Percentiles rank a stretch among this genome's conserved stretches.
Conservation (phyloP, 2,888 invertebrate genomes). For the Eubasilissa splendida region DNA sequence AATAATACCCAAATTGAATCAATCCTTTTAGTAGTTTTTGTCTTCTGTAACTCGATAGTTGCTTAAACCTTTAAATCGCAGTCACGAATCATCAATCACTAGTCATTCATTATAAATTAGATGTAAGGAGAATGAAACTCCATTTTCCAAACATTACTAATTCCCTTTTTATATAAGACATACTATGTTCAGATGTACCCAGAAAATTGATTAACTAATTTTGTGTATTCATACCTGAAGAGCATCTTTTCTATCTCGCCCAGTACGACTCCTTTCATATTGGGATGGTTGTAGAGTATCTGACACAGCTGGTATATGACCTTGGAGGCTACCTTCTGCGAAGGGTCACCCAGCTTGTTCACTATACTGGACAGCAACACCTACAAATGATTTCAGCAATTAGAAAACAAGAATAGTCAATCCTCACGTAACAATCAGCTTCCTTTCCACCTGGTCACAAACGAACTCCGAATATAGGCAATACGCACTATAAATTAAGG, state of each 20-base stretch:
- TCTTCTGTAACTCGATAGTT: too few relatives aligned
- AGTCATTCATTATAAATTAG: too few relatives aligned
- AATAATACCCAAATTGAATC: conserved; percentile 10
- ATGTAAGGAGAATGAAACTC: too few relatives aligned
- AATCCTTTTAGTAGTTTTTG: background rate
- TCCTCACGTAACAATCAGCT: too few relatives aligned
- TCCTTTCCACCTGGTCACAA: too few relatives aligned
- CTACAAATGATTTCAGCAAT: conserved; percentile 62
- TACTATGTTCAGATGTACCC: background rate
- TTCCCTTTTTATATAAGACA: too few relatives aligned
- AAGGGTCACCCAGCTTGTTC: conserved; percentile 97
- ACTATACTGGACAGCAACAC: conserved; percentile 85
- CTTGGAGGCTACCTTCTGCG: conserved; percentile 89
- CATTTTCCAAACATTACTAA: background rate
- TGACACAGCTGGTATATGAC: conserved; percentile 89
- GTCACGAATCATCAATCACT: too few relatives aligned
- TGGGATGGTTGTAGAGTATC: conserved; percentile 87
- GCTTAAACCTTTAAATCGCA: too few relatives aligned
- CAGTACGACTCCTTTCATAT: conserved; percentile 92
- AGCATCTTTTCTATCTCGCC: conserved; percentile 92
- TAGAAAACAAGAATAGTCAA: background rate
- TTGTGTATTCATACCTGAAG: conserved; percentile 72
- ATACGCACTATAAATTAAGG: too few relatives aligned
- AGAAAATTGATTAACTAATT: background rate
- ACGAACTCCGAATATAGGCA: too few relatives aligned